These are phyloP conservation scores for Arctia plantaginis DNA, from an alignment of 2,888 invertebrate species.

Conservation along the genomic window DNA sequence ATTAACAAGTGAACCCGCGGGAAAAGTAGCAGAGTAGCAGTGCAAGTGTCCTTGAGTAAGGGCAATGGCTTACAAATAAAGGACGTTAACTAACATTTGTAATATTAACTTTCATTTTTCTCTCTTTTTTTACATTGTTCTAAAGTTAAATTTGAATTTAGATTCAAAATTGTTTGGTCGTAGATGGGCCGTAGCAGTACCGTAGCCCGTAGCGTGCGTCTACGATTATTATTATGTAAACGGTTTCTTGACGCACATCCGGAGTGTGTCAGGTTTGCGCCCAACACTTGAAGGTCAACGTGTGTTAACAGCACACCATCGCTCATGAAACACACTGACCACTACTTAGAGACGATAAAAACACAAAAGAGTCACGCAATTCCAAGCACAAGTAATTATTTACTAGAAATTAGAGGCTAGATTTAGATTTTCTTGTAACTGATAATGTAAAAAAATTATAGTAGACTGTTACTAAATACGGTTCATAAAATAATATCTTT, in stretches of 20 bases:
- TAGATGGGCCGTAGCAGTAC: conserved; percentile 14
- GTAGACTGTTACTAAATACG: not conserved
- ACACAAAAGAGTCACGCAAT: conserved; percentile 4
- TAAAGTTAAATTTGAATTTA: not conserved
- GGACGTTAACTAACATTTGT: too few species aligned
- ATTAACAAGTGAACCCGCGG: too few species aligned
- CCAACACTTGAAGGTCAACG: conserved; percentile 10
- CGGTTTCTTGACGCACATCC: conserved; percentile 44
- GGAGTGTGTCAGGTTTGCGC: conserved; percentile 7
- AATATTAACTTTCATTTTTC: not conserved
- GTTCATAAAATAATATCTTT: not conserved
- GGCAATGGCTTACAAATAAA: not conserved
- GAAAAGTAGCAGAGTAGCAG: not conserved
- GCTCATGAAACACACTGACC: conserved; percentile 3
- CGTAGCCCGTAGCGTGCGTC: conserved; percentile 25
- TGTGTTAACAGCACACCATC: not conserved
- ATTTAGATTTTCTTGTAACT: not conserved
- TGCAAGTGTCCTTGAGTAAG: not conserved
- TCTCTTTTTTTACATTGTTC: not conserved
- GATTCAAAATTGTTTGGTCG: not conserved
- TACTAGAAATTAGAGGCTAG: conserved; percentile 1
- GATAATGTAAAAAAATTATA: not conserved
- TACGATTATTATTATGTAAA: conserved; percentile 31
- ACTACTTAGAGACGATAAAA: conserved; percentile 14
- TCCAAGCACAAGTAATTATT: not conserved